Percentiles rank a stretch among this genome's conserved stretches.
These are phyloP conservation scores for Harpagifer antarcticus DNA, from an alignment of 2,797 vertebrate species.

Conservation along the genomic window DNA sequence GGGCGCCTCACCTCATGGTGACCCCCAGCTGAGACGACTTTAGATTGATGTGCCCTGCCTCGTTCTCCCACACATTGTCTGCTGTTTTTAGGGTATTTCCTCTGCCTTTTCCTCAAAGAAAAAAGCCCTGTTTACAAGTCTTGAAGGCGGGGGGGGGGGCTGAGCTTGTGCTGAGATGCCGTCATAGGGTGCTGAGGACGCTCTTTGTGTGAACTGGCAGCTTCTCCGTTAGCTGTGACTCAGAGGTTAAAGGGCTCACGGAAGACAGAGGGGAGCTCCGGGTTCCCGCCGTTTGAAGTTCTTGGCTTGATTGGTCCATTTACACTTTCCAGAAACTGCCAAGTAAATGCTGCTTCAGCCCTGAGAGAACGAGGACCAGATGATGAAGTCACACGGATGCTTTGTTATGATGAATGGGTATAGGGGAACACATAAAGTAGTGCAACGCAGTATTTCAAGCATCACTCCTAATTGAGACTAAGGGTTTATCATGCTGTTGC, in stretches of 20 bases:
- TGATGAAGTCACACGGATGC: conserved; percentile 26
- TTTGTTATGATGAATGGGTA: conserved; percentile 4
- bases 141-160: conserved; percentile 29
- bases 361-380: conserved; percentile 13
- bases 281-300: conserved; percentile 52
- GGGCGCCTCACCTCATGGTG: conserved; percentile 72
- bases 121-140: conserved; percentile 59
- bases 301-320: conserved; percentile 32
- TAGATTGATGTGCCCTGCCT: conserved; percentile 73
- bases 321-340: conserved; percentile 12
- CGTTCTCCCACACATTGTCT: conserved; percentile 71
- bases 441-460: conserved; percentile 2
- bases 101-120: conserved; percentile 60
- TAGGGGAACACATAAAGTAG: not conserved
- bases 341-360: conserved; percentile 9
- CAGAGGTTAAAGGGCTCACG: conserved; percentile 66
- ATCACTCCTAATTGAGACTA: not conserved
- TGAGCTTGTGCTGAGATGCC: conserved; percentile 70
- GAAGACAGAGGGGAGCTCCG: conserved; percentile 45
- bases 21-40: conserved; percentile 71
- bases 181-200: conserved; percentile 67
- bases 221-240: conserved; percentile 69
- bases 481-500: conserved; percentile 4
- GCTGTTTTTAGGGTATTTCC: conserved; percentile 70
- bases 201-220: conserved; percentile 77